Evolutionary conservation across 2,797 vertebrate genomes (phyloP).

Genomic region (Mico argentatus): DNA sequence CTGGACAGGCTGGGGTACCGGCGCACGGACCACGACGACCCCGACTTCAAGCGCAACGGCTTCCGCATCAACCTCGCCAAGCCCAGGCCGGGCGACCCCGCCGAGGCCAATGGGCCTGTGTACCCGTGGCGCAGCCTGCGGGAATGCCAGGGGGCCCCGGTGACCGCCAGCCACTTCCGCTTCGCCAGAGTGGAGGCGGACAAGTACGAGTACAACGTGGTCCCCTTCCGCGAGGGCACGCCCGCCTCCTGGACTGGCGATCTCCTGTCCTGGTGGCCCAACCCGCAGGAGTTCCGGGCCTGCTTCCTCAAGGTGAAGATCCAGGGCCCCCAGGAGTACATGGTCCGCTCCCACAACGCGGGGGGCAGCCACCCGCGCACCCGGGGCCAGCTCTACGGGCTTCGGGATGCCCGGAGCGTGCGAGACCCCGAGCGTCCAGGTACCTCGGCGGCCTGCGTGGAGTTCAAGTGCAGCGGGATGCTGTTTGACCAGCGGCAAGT

Average conservation of each 20-base stretch:
- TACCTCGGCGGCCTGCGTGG: constrained; percentile 93
- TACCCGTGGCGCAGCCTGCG: constrained; percentile 93
- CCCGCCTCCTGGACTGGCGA: constrained; percentile 95
- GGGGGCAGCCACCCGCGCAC: constrained; percentile 93
- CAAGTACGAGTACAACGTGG: constrained; percentile 97
- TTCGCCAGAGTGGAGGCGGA: constrained; percentile 97
- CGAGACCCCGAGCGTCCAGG: constrained; percentile 86
- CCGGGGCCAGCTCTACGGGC: constrained; percentile 92
- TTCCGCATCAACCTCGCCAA: constrained; percentile 95
- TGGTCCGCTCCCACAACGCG: constrained; percentile 92
- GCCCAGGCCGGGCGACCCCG: constrained; percentile 91
- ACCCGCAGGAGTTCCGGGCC: constrained; percentile 97
- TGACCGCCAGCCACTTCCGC: constrained; percentile 93
- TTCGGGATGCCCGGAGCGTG: constrained; percentile 95
- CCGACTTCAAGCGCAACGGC: constrained; percentile 93
- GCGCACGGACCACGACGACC: constrained; percentile 93
- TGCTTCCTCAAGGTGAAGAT: constrained; percentile 96
- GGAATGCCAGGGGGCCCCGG: constrained; percentile 91
- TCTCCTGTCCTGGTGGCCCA: constrained; percentile 98
- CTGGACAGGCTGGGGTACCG: constrained; percentile 93
- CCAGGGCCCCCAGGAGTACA: constrained; percentile 93
- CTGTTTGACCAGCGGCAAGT: constrained; percentile 93
- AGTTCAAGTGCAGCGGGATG: constrained; percentile 99
- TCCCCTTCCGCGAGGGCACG: constrained; percentile 94
- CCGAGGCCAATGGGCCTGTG: constrained; percentile 94